A percentile compares a stretch with the other conserved stretches of the same genome.
These are phyloP conservation scores for Sebastes wilsoni DNA, from an alignment of 2,797 vertebrate species.

Conservation along the genomic window DNA sequence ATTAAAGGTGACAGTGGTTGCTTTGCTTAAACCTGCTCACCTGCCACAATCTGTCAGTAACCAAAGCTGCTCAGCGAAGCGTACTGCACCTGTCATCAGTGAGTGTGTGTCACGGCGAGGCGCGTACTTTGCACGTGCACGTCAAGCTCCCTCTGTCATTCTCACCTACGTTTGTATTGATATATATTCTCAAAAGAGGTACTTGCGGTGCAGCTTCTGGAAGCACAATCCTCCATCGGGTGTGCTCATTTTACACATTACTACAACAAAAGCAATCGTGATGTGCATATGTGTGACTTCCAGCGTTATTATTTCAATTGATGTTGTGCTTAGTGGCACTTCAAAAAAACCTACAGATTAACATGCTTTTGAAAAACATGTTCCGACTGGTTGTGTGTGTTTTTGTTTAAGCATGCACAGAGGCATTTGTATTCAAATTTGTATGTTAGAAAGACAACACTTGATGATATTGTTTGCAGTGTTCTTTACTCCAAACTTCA, in stretches of 20 bases:
- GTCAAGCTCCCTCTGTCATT: slow-evolving; percentile 39
- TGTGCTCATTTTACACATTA: neutral
- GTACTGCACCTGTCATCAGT: slow-evolving; percentile 70
- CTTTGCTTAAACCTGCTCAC: slow-evolving; percentile 76
- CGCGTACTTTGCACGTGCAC: slow-evolving; percentile 13
- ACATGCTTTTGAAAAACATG: slow-evolving; percentile 45
- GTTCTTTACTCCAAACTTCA: slow-evolving; percentile 37
- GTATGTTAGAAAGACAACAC: slow-evolving; percentile 2
- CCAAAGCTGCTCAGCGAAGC: slow-evolving; percentile 71
- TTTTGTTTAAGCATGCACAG: neutral
- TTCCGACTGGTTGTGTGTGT: slow-evolving; percentile 1
- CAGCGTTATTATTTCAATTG: slow-evolving; percentile 35
- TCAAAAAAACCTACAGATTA: slow-evolving; percentile 51
- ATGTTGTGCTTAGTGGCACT: slow-evolving; percentile 33
- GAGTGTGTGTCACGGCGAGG: slow-evolving; percentile 29
- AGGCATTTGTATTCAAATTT: slow-evolving; percentile 15
- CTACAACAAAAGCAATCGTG: neutral
- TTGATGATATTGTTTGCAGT: slow-evolving; percentile 29
- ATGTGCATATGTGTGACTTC: slow-evolving; percentile 15
- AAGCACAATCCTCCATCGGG: neutral
- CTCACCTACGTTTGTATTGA: slow-evolving; percentile 43
- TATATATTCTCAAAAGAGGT: slow-evolving; percentile 19
- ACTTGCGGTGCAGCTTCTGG: neutral
- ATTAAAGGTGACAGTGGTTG: slow-evolving; percentile 80
- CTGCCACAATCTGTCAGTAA: slow-evolving; percentile 81